Evolutionary conservation across 2,797 vertebrate species (phyloP), one percentile per base, ranked within the genome.

Genomic region (Odontamblyopus lacepedii): DNA sequence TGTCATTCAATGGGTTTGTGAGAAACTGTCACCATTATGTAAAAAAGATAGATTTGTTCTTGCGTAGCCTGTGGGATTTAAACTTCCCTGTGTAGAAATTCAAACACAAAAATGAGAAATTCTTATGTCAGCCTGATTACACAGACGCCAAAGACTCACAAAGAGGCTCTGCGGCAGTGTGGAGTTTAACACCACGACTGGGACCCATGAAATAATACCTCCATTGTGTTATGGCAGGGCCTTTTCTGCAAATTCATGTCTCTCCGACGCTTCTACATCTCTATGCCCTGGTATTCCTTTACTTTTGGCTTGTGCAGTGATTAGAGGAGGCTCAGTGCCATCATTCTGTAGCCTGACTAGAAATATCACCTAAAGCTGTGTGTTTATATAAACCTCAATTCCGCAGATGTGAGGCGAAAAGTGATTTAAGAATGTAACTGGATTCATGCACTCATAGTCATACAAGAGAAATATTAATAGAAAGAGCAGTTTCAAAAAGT

Each of bases 101-200:
- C 74, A 75, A 69, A 79, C 67, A 75, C 75, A 81, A 73, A 75
- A 74, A 63, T 66, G 32, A 51, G 70, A 83, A 82, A 76, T 59
- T 75, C 77, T 80, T 76, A 82, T 78, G 90, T 82, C 83, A 89
- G 80, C 72, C 71, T 84, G 88, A 91, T 91, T 89, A 89, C 83
- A 86, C 85, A 85, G 84, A 71, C 38, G 76, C 73, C 87, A 81
- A 76, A 59, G 62, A 74, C 44, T 81, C 74, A 92, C 88, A 91
- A 90, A 89, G 81, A 79, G 78, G 76, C 82, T 79, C 75, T 51
- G 71, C 82, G 85, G 86, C 82, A 82, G 76, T 75, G 75, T 13
- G n/a, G 79, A 86, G 81, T 88, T 90, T 78, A 88, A 90, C 79
- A 82, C 77, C 77, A 78, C 85, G 78, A 82, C 75, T 13, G 83